Base-by-base conservation (phyloP, 2,797 vertebrate species). In the Acrossocheilus wenchowensis region DNA sequence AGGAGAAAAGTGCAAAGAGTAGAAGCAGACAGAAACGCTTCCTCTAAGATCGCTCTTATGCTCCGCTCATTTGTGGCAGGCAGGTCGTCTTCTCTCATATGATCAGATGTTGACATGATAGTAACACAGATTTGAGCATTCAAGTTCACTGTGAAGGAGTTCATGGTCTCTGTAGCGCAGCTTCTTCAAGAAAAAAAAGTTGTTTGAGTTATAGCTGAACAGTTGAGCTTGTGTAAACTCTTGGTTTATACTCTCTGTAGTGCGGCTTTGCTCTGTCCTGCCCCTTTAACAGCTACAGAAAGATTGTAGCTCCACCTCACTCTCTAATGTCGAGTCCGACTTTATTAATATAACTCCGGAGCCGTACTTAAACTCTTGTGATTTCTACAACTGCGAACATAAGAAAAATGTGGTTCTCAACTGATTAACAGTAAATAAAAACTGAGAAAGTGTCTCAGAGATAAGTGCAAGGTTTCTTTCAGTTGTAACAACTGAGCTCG, bases 321-420 rank as follows among this genome's bases (percentile, higher is more conserved):
- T 48, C 2, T 4, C 12, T 12, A 10, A 57, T 23, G 54, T 10
- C 8, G 3, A 10, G 7, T 23, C 54, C 7, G 8, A 0, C n/a
- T 12, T 62, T 62, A 26, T 62, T 62, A 2, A n/a, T 62, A 3
- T 11, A 11, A 11, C 45, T 62, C n/a, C 45, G 60, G 60, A 62
- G 9, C 57, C 9, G 4, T 1, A 57, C 6, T 54, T n/a, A 60
- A 60, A 60, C 23, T 10, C 8, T 60, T 60, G 54, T 60, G 23
- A n/a, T 2, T 23, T 57, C 2, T 11, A 60, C 23, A n/a, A 4
- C 54, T 23, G 1, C 11, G 3, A n/a, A 60, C 8, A 11, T n/a
- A 1, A 60, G 0, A 4, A n/a, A 60, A 5, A 4, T n/a, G 1
- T n/a, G 23, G 0, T 7, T 60, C 23, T 60, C 3, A 0, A 9